Conservation (phyloP, 2,888 invertebrate species). For the Diaprepes abbreviatus region DNA sequence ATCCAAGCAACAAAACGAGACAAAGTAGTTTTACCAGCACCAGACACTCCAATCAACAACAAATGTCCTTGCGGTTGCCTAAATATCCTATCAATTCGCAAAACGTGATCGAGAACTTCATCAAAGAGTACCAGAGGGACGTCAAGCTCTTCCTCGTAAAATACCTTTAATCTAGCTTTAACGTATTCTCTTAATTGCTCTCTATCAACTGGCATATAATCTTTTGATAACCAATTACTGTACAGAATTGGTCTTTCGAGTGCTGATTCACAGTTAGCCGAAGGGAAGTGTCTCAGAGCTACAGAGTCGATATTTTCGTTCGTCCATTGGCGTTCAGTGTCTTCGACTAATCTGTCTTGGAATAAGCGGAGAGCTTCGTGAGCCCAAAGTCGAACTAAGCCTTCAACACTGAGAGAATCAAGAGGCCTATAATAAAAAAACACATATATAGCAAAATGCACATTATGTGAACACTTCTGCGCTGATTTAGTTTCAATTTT, state of each 20-base stretch:
- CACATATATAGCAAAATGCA: background rate
- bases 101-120: constrained; percentile 98
- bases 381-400: constrained; percentile 98
- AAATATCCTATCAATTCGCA: constrained; percentile 99
- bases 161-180: constrained; percentile 95
- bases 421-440: constrained; percentile 77
- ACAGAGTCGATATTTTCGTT: constrained; percentile 97
- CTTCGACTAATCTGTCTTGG: constrained; percentile 95
- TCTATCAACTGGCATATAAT: constrained; percentile 96
- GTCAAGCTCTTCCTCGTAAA: constrained; percentile 99
- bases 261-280: constrained; percentile 77
- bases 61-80: constrained; percentile 99
- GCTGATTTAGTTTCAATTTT: no score
- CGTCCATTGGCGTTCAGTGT: constrained; percentile 96
- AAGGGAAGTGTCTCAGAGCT: constrained; percentile 94
- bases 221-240: constrained; percentile 99
- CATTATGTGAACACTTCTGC: background rate
- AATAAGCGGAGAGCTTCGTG: constrained; percentile 98
- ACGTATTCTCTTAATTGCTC: constrained; percentile 97
- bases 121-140: constrained; percentile 98
- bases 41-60: constrained; percentile 97
- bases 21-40: constrained; percentile 98
- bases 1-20: constrained; percentile 99
- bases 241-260: constrained; percentile 95
- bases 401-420: constrained; percentile 92